phyloP scores from a whole-genome alignment of 2,113 vertebrate genomes.

The Acanthisitta chloris region DNA sequence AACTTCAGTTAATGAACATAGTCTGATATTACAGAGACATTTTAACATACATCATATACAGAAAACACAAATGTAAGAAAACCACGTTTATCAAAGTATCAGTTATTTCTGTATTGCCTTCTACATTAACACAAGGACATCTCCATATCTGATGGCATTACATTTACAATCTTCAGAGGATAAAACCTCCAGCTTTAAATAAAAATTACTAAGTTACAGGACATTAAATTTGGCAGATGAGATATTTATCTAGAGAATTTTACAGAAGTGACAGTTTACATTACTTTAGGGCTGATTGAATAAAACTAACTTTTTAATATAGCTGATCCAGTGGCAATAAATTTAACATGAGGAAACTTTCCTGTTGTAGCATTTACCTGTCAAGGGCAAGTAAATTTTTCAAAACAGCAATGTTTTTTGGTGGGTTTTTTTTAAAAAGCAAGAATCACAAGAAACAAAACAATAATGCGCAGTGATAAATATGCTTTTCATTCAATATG shows the following conservation, averaged over 20 bases:
- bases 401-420: neutral
- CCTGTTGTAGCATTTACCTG: neutral
- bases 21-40: constrained; percentile 29
- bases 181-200: constrained; percentile 3
- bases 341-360: neutral
- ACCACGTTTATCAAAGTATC: neutral
- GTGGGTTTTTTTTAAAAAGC: neutral
- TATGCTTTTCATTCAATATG: neutral
- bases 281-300: neutral
- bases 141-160: neutral
- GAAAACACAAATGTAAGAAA: constrained; percentile 38
- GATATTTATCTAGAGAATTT: neutral
- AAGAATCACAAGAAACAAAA: constrained; percentile 1
- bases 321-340: neutral
- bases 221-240: neutral
- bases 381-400: neutral
- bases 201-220: neutral
- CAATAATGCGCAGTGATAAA: neutral
- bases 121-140: neutral
- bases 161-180: constrained; percentile 31
- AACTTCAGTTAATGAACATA: neutral
- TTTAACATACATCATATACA: constrained; percentile 21
- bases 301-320: neutral
- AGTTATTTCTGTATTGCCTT: neutral
- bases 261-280: neutral